Evolutionary conservation across 2,797 vertebrate species (phyloP).

Genomic region (Gila robusta): DNA sequence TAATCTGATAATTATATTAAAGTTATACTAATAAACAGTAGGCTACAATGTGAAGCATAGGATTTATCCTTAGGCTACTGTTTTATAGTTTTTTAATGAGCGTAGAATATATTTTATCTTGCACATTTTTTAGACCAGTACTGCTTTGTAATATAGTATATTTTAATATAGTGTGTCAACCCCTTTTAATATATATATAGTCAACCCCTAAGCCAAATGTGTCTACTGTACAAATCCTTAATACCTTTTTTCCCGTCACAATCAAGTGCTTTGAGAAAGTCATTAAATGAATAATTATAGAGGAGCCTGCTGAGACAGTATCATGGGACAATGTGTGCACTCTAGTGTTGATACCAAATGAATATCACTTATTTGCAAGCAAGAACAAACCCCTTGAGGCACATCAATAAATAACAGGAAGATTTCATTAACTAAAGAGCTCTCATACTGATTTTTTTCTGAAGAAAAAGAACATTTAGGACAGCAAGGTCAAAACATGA

Average conservation of each 20-base stretch:
- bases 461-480: slow-evolving; percentile 70
- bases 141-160: background rate
- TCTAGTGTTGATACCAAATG: slow-evolving; percentile 67
- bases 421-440: slow-evolving; percentile 79
- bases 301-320: slow-evolving; percentile 15
- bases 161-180: background rate
- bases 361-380: slow-evolving; percentile 70
- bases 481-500: slow-evolving; percentile 57
- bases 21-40: background rate
- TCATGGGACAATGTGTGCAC: slow-evolving; percentile 55
- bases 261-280: slow-evolving; percentile 36
- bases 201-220: slow-evolving; percentile 30
- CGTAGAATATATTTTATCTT: background rate
- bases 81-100: slow-evolving; percentile 7
- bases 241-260: slow-evolving; percentile 4
- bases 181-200: background rate
- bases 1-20: background rate
- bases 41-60: background rate
- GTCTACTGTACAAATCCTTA: slow-evolving; percentile 56
- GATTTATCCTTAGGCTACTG: background rate
- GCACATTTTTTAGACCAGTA: background rate
- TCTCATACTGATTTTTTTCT: slow-evolving; percentile 69
- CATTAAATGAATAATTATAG: slow-evolving; percentile 42
- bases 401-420: slow-evolving; percentile 76
- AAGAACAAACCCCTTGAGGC: slow-evolving; percentile 72